A percentile compares a stretch with the other conserved stretches of the same genome.
phyloP scores from a whole-genome alignment of 1,140 invertebrate species.

The Cotesia chilonis region DNA sequence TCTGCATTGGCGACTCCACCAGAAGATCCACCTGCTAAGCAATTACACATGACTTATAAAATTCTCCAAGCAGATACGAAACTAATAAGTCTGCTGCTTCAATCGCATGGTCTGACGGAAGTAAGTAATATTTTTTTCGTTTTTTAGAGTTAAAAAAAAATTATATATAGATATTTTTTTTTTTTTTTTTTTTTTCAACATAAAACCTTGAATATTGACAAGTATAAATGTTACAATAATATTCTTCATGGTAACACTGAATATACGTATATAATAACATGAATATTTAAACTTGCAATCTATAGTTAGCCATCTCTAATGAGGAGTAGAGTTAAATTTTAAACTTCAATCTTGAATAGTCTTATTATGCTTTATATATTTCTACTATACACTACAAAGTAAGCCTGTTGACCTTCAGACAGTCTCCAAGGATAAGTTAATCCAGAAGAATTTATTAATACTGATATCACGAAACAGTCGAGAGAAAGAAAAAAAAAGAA shows the following conservation, averaged over 20 bases:
- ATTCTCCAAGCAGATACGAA: slow-evolving; percentile 83
- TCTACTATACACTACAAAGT: neutral
- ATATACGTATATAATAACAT: neutral
- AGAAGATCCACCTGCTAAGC: slow-evolving; percentile 70
- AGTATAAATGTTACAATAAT: slow-evolving; percentile 16
- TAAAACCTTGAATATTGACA: slow-evolving; percentile 16
- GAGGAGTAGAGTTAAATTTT: neutral
- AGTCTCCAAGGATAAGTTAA: slow-evolving; percentile 18
- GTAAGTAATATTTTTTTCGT: slow-evolving; percentile 52
- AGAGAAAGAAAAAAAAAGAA: slow-evolving; percentile 7
- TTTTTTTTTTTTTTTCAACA: too few relatives aligned
- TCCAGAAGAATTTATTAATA: slow-evolving; percentile 14
- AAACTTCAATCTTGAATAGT: neutral
- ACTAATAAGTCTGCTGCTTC: slow-evolving; percentile 75
- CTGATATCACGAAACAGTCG: slow-evolving; percentile 24
- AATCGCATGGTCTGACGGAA: slow-evolving; percentile 78
- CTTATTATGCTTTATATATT: neutral
- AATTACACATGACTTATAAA: slow-evolving; percentile 82
- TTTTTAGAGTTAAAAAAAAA: neutral
- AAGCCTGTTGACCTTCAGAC: slow-evolving; percentile 2
- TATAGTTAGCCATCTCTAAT: slow-evolving; percentile 1
- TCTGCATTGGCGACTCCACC: slow-evolving; percentile 62
- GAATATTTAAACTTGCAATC: slow-evolving; percentile 1
- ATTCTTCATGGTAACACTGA: slow-evolving; percentile 15
- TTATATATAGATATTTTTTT: neutral